Base-by-base conservation (phyloP, 2,888 invertebrate species). In the Parelbella ahira region DNA sequence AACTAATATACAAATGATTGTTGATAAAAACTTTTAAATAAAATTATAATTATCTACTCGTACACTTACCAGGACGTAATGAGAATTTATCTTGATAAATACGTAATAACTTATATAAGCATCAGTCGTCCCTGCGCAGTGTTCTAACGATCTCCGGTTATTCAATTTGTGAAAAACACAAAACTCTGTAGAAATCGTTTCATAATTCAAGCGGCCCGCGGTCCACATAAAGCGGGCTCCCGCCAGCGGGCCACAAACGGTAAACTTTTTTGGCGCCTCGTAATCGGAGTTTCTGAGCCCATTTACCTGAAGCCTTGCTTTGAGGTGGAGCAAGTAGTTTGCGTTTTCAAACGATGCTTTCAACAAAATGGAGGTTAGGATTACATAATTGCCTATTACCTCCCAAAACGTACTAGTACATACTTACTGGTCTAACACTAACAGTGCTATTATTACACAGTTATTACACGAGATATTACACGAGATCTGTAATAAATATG, bases 201-300 rank as follows among this genome's bases (percentile, higher is more conserved):
- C n/a, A n/a, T n/a, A n/a, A 36, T 25, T 36, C 25, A 39, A 37
- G 6, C 20, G 12, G 4, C 24, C 39, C 21, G 6, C 18, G 18
- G 25, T 13, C 10, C 12, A 15, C 7, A 6, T 20, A 32, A 25
- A 20, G 24, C 11, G 23, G 10, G 23, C 13, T 29, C 37, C 8
- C 15, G 23, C n/a, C 18, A 15, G n/a, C n/a, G n/a, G 29, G 30
- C 38, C 38, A 30, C 38, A 21, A 39, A 41, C 41, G 41, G 12
- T 12, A 41, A 41, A 42, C 41, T 42, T 42, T 41, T 41, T 42
- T 42, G 41, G 41, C 41, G 41, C 27, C 34, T 34, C 21, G 27
- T 34, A 42, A 42, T 34, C 34, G 13, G 27, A 42, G 33, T 27
- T 41, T 41, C 33, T 24, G 33, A 28, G 33, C 21, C 33, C 33